Evolutionary conservation across 2,888 invertebrate species (phyloP), one percentile per base, ranked within the genome.

Genomic region (Bedellia somnulentella): DNA sequence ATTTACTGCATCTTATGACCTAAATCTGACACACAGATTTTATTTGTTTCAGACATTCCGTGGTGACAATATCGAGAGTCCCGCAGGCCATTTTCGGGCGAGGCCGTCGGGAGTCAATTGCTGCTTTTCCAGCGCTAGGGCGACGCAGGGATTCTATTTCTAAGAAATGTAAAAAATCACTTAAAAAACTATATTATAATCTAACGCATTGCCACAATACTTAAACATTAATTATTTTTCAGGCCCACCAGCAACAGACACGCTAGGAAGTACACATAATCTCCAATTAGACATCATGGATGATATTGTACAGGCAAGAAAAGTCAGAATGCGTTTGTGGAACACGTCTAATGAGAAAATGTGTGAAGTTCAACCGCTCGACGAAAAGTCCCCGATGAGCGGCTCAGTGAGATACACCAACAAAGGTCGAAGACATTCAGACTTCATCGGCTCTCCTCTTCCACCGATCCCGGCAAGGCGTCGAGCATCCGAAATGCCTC

Each of bases 241-340:
- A 49, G 86, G 87, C 40, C 85, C 87, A 29, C 84, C 89, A 27
- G 83, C 88, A 24, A 85, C 86, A 29, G 86, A 86, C 46, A 57
- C 64, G 1, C 75, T 84, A 24, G 88, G 89, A 31, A 89, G 89
- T 57, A 84, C 86, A 24, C 90, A 90, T 56, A 91, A 90, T 51
- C 75, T 91, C 5, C 89, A 89, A 52, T 64, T 91, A 44, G 91
- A 91, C 50, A 90, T 91, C 41, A 90, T 91, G 90, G 91, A 91
- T 46, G 89, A 91, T 49, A 91, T 91, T 37, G 86, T 90, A 9
- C 85, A 86, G 47, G 87, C 89, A 9, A 80, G 88, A 29, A 90
- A 90, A 76, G 81, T 89, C 1, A 82, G 89, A 35, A 84, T 91
- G 82, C 89, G 89, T 49, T 80, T 91, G 48, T 90, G 89, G 88